These are phyloP conservation scores for Mustela nigripes DNA, from an alignment of 2,113 vertebrate genomes.

Conservation along the genomic window DNA sequence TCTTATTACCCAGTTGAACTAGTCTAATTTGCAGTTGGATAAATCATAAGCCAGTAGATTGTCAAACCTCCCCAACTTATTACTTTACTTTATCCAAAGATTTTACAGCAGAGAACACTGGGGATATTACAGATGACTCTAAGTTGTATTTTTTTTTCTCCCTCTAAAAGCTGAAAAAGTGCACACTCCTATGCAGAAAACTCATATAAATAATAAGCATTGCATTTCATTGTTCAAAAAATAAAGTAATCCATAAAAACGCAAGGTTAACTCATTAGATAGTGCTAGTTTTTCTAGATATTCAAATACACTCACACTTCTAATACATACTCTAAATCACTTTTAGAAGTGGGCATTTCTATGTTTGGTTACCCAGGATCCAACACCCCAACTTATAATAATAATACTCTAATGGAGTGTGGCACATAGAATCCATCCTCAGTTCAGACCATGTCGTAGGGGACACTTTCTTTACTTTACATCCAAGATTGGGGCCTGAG, in stretches of 20 bases:
- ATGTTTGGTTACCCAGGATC: background rate
- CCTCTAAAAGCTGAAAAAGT: background rate
- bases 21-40: slow-evolving; percentile 59
- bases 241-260: background rate
- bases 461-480: background rate
- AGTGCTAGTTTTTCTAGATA: background rate
- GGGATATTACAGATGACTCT: slow-evolving; percentile 24
- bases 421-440: background rate
- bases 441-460: background rate
- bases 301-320: background rate
- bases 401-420: background rate
- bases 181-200: background rate
- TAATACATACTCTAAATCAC: background rate
- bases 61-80: slow-evolving; percentile 9
- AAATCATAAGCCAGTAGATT: slow-evolving; percentile 67
- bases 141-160: background rate
- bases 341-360: background rate
- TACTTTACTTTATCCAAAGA: slow-evolving; percentile 33
- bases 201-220: slow-evolving; percentile 35
- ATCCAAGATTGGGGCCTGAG: background rate
- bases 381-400: background rate
- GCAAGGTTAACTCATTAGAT: background rate
- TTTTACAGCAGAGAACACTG: slow-evolving; percentile 32
- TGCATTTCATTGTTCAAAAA: background rate
- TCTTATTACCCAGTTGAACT: slow-evolving; percentile 55